Evolutionary conservation across 2,888 invertebrate species (phyloP).

Genomic region (Eulithis testata): DNA sequence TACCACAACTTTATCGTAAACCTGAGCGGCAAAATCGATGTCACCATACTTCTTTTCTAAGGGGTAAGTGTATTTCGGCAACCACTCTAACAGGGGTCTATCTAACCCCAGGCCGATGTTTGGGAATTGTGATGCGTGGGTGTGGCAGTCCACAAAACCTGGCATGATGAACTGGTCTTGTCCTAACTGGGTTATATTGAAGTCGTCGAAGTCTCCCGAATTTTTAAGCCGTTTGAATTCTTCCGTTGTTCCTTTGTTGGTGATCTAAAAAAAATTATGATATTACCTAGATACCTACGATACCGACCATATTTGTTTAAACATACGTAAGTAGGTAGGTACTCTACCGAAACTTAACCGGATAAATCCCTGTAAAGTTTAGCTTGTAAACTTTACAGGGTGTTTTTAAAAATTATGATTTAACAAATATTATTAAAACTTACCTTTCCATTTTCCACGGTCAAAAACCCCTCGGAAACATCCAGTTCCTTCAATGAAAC

Average conservation of each 20-base stretch:
- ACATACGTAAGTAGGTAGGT: too few relatives aligned
- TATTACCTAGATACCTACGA: too few relatives aligned
- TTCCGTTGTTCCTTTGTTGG: slow-evolving; percentile 53
- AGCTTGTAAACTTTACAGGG: too few relatives aligned
- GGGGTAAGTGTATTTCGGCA: slow-evolving; percentile 93
- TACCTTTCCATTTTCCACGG: slow-evolving; percentile 85
- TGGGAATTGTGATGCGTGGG: slow-evolving; percentile 95
- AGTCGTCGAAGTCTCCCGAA: slow-evolving; percentile 48
- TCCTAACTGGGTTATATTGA: slow-evolving; percentile 51
- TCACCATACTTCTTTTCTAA: slow-evolving; percentile 90
- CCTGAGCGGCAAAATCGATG: slow-evolving; percentile 86
- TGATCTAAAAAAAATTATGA: slow-evolving; percentile 55
- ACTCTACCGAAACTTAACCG: too few relatives aligned
- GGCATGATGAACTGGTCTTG: slow-evolving; percentile 90
- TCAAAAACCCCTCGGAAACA: slow-evolving; percentile 82
- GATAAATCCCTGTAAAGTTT: too few relatives aligned
- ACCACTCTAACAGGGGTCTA: slow-evolving; percentile 92
- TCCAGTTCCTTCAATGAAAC: slow-evolving; percentile 52
- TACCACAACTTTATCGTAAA: slow-evolving; percentile 91
- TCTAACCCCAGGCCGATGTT: slow-evolving; percentile 94
- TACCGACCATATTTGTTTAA: too few relatives aligned
- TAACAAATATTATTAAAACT: slow-evolving; percentile 28
- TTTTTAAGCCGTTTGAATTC: slow-evolving; percentile 51
- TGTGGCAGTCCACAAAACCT: slow-evolving; percentile 95
- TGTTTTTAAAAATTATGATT: too few relatives aligned